Conservation (phyloP, 1,140 invertebrate species). For the Leptonema lineaticorne region DNA sequence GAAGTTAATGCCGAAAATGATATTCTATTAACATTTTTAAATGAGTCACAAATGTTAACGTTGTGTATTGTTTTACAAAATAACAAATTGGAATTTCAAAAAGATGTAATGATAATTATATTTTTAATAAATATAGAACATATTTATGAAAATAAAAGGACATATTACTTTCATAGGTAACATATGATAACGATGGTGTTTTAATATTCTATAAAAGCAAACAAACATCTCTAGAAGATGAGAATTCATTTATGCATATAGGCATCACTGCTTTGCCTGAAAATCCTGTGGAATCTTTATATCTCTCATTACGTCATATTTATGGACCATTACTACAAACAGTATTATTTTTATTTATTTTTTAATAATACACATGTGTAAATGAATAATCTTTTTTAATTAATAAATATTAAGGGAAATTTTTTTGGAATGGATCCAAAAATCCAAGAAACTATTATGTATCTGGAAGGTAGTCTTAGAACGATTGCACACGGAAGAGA, state of each 20-base stretch:
- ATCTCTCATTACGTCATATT: conserved; percentile 36
- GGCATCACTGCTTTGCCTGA: conserved; percentile 30
- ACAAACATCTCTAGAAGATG: conserved; percentile 24
- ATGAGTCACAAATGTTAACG: conserved; percentile 31
- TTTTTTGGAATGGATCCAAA: conserved; percentile 35
- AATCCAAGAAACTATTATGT: conserved; percentile 37
- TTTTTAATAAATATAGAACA: not conserved
- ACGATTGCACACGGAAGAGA: conserved; percentile 35
- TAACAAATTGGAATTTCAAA: conserved; percentile 32
- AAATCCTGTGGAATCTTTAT: conserved; percentile 39
- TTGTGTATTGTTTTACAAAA: conserved; percentile 20
- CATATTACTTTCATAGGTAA: conserved; percentile 21
- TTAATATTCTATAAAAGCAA: conserved; percentile 37
- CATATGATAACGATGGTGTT: conserved; percentile 12
- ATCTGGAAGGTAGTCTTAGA: conserved; percentile 36
- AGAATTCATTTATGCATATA: conserved; percentile 28
- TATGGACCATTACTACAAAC: conserved; percentile 39
- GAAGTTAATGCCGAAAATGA: not conserved
- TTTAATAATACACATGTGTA: conserved; percentile 1
- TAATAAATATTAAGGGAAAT: conserved; percentile 23
- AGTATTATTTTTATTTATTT: conserved; percentile 10
- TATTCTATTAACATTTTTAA: conserved; percentile 31
- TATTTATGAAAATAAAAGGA: not conserved
- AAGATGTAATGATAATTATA: conserved; percentile 22
- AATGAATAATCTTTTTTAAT: not conserved